Percentiles rank a stretch among this genome's conserved stretches.
These are phyloP conservation scores for Galaxea fascicularis DNA, from an alignment of 92 coral and sea anemone species.

Conservation along the genomic window DNA sequence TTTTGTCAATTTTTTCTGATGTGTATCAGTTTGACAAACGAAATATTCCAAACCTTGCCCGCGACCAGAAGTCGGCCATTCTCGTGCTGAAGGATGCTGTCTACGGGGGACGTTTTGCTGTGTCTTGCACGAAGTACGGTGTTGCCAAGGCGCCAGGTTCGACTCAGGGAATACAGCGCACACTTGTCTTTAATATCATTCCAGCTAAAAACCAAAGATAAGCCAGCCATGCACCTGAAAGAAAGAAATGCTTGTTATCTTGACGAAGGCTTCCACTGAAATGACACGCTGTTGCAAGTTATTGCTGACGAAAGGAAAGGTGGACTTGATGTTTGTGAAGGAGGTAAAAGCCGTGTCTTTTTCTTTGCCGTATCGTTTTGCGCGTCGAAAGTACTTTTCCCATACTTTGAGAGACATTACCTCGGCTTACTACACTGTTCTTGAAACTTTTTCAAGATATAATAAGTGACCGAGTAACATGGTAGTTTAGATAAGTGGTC, in stretches of 20 bases:
- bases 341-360: too few relatives aligned
- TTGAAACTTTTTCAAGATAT: too few relatives aligned
- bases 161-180: constrained; percentile 80
- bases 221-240: constrained; percentile 78
- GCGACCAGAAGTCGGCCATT: constrained; percentile 80
- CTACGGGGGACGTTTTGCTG: constrained; percentile 80
- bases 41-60: constrained; percentile 79
- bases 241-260: not conserved
- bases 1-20: not conserved
- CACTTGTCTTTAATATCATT: constrained; percentile 62
- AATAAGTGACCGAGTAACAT: too few relatives aligned
- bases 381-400: too few relatives aligned
- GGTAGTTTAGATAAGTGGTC: too few relatives aligned
- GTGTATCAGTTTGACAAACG: not conserved
- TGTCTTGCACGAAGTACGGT: constrained; percentile 85
- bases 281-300: too few relatives aligned
- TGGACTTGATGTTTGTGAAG: too few relatives aligned
- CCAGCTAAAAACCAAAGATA: constrained; percentile 60
- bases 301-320: too few relatives aligned
- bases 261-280: too few relatives aligned
- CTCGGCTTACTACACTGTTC: too few relatives aligned
- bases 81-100: constrained; percentile 76
- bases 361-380: too few relatives aligned
- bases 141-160: constrained; percentile 86
- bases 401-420: too few relatives aligned